Evolutionary conservation across 2,797 vertebrate species (phyloP).

Genomic region (Halcyon chelicuti): DNA sequence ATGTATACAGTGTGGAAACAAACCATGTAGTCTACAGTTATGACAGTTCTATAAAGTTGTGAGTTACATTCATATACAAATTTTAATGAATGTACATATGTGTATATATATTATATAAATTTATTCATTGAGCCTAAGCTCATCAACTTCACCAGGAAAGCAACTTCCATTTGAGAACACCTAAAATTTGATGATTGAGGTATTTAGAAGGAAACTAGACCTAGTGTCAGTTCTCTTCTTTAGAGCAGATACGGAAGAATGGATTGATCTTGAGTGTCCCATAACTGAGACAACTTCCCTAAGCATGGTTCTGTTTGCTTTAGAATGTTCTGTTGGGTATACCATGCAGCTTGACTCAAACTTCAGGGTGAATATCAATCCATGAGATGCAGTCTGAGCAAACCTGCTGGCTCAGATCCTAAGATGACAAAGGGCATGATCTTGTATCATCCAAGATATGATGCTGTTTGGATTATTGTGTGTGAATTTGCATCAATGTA

Average conservation of each 20-base stretch:
- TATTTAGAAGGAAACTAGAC: not conserved
- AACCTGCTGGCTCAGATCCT: not conserved
- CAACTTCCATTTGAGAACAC: not conserved
- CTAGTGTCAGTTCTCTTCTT: not conserved
- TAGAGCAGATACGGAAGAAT: not conserved
- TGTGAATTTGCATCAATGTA: not conserved
- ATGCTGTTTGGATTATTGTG: not conserved
- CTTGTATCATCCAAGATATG: not conserved
- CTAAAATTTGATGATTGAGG: not conserved
- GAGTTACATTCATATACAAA: not conserved
- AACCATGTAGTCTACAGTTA: not conserved
- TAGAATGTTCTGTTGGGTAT: not conserved
- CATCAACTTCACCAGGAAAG: not conserved
- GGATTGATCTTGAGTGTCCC: not conserved
- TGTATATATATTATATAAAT: not conserved
- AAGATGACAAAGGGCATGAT: not conserved
- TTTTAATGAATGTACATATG: not conserved
- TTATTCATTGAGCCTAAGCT: not conserved
- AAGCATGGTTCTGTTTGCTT: not conserved
- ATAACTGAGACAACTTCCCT: not conserved
- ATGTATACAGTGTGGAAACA: not conserved
- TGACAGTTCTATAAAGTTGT: not conserved
- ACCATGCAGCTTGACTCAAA: not conserved
- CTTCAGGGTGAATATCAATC: not conserved
- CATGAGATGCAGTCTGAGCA: not conserved